Percentiles rank a stretch among this genome's conserved stretches.
Conservation (phyloP, 1,140 invertebrate genomes). For the Heliconius hermathena region DNA sequence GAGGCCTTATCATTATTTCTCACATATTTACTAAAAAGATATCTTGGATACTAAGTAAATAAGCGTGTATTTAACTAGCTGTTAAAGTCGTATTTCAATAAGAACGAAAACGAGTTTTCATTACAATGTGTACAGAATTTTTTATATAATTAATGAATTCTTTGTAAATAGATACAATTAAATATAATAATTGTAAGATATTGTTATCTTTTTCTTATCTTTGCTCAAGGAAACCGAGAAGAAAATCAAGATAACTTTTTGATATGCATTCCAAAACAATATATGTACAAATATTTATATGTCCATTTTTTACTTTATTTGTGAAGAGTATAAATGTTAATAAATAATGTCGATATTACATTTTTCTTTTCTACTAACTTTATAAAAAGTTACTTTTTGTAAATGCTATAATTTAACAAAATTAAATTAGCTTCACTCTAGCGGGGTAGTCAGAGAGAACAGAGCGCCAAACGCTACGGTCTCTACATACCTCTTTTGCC, state of each 20-base stretch:
- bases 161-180: constrained; percentile 4
- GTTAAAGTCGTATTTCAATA: background rate
- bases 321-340: too few species aligned
- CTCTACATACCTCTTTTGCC: too few species aligned
- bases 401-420: too few species aligned
- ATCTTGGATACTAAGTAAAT: constrained; percentile 47
- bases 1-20: constrained; percentile 46
- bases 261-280: background rate
- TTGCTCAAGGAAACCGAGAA: background rate
- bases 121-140: background rate
- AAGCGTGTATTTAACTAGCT: background rate
- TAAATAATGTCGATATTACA: too few species aligned
- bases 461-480: too few species aligned
- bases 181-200: background rate
- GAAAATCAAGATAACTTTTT: background rate
- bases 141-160: background rate
- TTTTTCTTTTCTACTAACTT: too few species aligned
- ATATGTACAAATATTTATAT: too few species aligned
- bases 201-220: background rate
- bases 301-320: too few species aligned
- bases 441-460: too few species aligned
- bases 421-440: too few species aligned
- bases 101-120: background rate
- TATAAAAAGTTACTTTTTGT: too few species aligned
- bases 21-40: constrained; percentile 49